Evolutionary conservation across 2,113 vertebrate species (phyloP), one percentile per base, ranked within the genome.

Genomic region (Heterotis niloticus): DNA sequence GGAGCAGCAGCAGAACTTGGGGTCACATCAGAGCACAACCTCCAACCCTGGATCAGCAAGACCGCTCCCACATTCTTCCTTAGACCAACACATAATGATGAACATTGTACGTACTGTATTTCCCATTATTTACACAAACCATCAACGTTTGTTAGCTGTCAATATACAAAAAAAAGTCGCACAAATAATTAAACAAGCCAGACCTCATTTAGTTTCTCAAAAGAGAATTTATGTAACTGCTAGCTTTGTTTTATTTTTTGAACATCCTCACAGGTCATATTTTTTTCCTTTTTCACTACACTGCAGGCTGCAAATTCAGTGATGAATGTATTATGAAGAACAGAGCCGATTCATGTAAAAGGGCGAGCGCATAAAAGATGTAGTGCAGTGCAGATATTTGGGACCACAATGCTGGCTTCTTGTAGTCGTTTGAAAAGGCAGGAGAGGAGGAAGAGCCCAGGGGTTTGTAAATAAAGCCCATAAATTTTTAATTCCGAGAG

Each of bases 31-130:
- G 5, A 62, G 14, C 7, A 20, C 34, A 44, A 7, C 2, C 34
- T 71, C 69, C 34, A 54, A 72, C 44, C 44, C 69, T 54, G 69
- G 54, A 29, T 72, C n/a, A 66, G 23, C 52, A 52, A 72, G 52
- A 34, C 51, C n/a, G 54, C n/a, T 72, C 44, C n/a, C n/a, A 23
- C 69, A 24, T 72, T 24, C 34, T 34, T n/a, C 44, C 44, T n/a
- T 54, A 52, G 34, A 72, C 51, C 69, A 72, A 72, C 34, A 44
- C 34, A 44, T 44, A 44, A 44, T 44, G 34, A 44, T 44, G 34
- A 44, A 7, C 7, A 7, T 44, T 7, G 7, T 44, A 7, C 34
- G 7, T 44, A 44, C 34, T 44, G 2, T 44, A 7, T 44, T 44
- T 7, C 34, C 34, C 34, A 44, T 44, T 44, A 44, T 44, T 44